Conservation (phyloP, 2,888 invertebrate genomes). For the Melinaea marsaeus region DNA sequence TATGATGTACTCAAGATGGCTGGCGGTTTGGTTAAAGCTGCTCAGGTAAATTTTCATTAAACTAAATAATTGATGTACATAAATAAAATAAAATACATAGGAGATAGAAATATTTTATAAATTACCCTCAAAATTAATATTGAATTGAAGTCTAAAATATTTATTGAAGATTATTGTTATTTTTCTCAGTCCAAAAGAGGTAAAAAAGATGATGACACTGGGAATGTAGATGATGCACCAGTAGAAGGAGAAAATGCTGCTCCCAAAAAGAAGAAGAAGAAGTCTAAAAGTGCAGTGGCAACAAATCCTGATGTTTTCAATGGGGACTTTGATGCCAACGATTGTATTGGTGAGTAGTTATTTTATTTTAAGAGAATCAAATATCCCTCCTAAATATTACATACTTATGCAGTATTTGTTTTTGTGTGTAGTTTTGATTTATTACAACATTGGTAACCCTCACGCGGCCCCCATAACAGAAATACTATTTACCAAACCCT, state of each 20-base stretch:
- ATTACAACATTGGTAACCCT: no score
- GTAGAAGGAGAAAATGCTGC: conserved; percentile 47
- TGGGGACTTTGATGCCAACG: conserved; percentile 67
- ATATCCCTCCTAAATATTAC: not conserved
- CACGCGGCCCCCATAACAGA: no score
- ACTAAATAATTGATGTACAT: no score
- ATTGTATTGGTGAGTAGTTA: conserved; percentile 55
- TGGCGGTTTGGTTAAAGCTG: conserved; percentile 79
- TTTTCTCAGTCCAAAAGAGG: conserved; percentile 65
- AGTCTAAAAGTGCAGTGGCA: conserved; percentile 60
- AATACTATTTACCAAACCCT: no score
- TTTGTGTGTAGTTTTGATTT: no score
- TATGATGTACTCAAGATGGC: conserved; percentile 88
- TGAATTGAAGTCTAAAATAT: not conserved
- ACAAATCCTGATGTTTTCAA: conserved; percentile 63
- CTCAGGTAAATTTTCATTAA: conserved; percentile 49
- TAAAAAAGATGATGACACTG: conserved; percentile 64
- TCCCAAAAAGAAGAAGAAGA: conserved; percentile 65
- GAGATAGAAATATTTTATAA: not conserved
- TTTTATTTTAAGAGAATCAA: not conserved
- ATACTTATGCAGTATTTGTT: not conserved
- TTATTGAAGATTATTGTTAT: not conserved
- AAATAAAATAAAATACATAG: not conserved
- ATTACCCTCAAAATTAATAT: not conserved
- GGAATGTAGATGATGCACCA: conserved; percentile 54